Percentiles rank a stretch among this genome's conserved stretches.
Conservation (phyloP, 2,113 vertebrate genomes). For the Sturnira hondurensis region DNA sequence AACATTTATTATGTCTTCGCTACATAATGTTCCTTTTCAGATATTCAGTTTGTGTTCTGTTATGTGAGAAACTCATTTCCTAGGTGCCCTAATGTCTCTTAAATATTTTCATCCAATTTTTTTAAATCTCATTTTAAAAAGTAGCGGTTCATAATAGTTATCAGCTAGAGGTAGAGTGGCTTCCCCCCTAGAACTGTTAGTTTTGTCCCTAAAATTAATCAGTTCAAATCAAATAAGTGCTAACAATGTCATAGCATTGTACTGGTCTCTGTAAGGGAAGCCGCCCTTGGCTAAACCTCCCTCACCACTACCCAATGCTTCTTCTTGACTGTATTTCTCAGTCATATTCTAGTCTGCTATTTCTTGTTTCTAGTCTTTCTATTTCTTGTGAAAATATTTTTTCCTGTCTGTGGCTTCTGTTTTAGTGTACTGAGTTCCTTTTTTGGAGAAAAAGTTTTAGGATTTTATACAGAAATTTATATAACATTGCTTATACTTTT, state of each 20-base stretch:
- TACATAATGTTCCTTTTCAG: neutral
- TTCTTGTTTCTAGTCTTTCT: no score
- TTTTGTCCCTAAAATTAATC: neutral
- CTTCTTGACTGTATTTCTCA: neutral
- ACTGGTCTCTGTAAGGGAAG: neutral
- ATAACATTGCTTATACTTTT: neutral
- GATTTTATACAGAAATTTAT: neutral
- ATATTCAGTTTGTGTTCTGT: neutral
- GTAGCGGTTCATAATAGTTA: neutral
- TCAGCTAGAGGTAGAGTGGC: neutral
- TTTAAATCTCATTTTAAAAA: neutral
- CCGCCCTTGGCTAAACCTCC: neutral
- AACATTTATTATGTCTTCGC: neutral
- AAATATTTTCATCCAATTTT: neutral
- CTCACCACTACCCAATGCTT: neutral
- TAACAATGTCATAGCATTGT: neutral
- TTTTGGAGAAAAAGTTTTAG: neutral
- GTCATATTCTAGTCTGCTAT: neutral
- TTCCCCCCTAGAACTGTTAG: neutral
- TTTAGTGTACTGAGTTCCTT: neutral
- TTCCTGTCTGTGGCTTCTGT: neutral
- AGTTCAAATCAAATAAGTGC: neutral
- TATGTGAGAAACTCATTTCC: neutral
- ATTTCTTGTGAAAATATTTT: neutral
- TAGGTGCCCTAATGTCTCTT: neutral